Evolutionary conservation across 2,888 invertebrate species (phyloP), one percentile per base, ranked within the genome.

Genomic region (Leptinotarsa rubiginosa): DNA sequence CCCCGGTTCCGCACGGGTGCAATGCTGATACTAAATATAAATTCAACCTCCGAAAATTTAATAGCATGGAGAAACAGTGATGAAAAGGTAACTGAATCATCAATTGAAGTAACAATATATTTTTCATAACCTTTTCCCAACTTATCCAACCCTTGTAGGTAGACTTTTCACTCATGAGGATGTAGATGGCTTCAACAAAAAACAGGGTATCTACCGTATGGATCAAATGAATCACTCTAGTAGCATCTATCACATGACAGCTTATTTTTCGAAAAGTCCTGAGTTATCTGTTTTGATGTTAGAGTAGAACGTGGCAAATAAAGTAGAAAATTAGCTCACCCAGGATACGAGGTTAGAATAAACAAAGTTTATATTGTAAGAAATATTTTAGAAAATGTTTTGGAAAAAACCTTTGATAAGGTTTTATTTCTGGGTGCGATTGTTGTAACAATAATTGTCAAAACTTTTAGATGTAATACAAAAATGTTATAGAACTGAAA

Each of bases 241-340:
- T n/a, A 62, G 16, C 31, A 7, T 62, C 16, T 62, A 62, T 62
- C 62, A 41, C 62, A 62, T 31, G 62, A 31, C 16, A 31, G 62
- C 62, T 68, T 54, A 25, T 76, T 56, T 66, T 67, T 72, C 69
- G 25, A 75, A 70, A 52, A 62, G 50, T 70, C 74, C 79, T 80
- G 68, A 52, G 79, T 80, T 62, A 62, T 79, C 56, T 54, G 74
- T 80, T 80, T 79, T 77, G 80, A 75, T 80, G 80, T 80, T 80
- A 80, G 78, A 69, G n/a, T 78, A 70, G 74, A 56, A 20, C 20
- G 31, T 56, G 62, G 62, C 62, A 62, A 62, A 62, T 62, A 62
- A 41, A 64, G 25, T 59, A 64, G 18, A 7, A 50, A 73, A 47
- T 47, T 69, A 65, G 41, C 62, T 73, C 73, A 69, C 54, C 50